Evolutionary conservation across 2,888 invertebrate genomes (phyloP).

Genomic region (Troides helena): DNA sequence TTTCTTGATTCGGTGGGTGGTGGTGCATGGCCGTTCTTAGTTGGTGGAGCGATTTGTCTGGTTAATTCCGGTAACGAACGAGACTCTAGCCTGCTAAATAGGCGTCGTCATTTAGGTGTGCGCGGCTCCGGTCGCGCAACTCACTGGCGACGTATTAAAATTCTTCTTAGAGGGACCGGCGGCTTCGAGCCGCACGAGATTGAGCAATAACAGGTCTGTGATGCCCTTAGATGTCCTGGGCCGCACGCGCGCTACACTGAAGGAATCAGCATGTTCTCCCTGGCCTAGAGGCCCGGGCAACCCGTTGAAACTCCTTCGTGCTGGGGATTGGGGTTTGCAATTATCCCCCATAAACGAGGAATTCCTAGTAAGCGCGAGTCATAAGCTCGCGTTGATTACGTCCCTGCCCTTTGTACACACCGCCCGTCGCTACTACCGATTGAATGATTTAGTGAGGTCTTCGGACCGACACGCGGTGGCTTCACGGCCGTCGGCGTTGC

Average conservation of each 20-base stretch:
- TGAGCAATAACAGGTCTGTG: constrained; percentile 84
- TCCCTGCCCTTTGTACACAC: constrained; percentile 77
- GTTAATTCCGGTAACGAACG: too few species aligned
- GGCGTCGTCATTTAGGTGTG: constrained; percentile 51
- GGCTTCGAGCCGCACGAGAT: constrained; percentile 71
- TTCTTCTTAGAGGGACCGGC: constrained; percentile 27
- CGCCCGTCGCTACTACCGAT: constrained; percentile 87
- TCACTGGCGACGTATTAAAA: constrained; percentile 49
- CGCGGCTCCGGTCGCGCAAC: constrained; percentile 41
- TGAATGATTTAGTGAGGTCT: constrained; percentile 82
- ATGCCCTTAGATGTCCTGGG: constrained; percentile 83
- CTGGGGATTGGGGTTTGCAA: too few species aligned
- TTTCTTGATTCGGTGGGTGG: too few species aligned
- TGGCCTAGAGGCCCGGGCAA: too few species aligned
- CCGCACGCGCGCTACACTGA: constrained; percentile 82
- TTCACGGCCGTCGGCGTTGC: constrained; percentile 64
- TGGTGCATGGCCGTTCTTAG: constrained; percentile 35
- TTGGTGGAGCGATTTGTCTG: too few species aligned
- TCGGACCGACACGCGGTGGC: constrained; percentile 70
- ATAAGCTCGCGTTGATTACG: too few species aligned
- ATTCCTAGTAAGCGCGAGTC: too few species aligned
- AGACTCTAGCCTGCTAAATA: constrained; percentile 82
- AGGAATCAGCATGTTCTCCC: constrained; percentile 72
- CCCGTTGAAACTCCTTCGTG: too few species aligned
- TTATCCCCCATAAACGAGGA: too few species aligned